Evolutionary conservation across 1,140 invertebrate genomes (phyloP), one percentile per base, ranked within the genome.

Genomic region (Formica selysi): DNA sequence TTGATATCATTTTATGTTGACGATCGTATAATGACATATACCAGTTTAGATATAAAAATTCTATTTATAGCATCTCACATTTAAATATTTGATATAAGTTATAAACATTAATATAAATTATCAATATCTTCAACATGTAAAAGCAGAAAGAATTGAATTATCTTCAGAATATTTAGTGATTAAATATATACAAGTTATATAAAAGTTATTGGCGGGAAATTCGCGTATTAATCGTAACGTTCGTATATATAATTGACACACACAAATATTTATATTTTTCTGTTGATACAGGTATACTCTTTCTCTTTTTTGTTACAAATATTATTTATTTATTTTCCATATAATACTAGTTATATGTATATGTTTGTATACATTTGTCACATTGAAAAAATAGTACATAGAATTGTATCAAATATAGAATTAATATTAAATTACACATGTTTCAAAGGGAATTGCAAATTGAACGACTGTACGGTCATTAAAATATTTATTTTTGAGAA

Each of bases 401-500:
- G 19, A 29, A 36, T 38, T 1, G 6, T 32, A 76, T 19, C 1
- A 41, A 1, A 0, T n/a, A 16, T 1, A 19, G 41, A 51, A 76
- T 61, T 64, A 6, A 38, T 76, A 1, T 48, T 48, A 64, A 22
- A 26, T 36, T 10, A 68, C 0, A 44, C 3, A 32, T 10, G 11
- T 51, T 74, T 51, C 16, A 32, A 83, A 26, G 19, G 19, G 1
- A 36, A 26, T 19, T 48, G 29, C 38, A 16, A n/a, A 68, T 62
- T 44, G 36, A 44, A 64, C 48, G 48, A 73, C 80, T 85, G 41
- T 83, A 80, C 54, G 86, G 85, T 91, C 85, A 92, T 93, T 93
- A 93, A 93, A 93, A 93, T 93, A 93, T 94, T 93, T 94, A 94
- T 94, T 94, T 91, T 88, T 4, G 16, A 84, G 90, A 92, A 93